Percentiles rank a stretch among this genome's conserved stretches.
phyloP scores from a whole-genome alignment of 2,113 vertebrate species.

The Drymodes brunneopygia region DNA sequence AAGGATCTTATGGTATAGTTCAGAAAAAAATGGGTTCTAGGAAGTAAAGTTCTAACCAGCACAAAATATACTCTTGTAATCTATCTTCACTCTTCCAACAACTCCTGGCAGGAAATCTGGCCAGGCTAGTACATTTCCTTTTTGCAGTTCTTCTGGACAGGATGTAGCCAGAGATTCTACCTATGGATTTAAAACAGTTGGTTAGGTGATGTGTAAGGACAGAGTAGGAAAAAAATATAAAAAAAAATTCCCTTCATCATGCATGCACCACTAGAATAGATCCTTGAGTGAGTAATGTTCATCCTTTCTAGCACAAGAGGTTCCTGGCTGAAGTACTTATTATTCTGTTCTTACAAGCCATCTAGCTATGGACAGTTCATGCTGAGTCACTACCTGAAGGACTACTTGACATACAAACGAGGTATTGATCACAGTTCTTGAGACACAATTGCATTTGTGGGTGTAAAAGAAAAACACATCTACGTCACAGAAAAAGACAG shows the following conservation, averaged over 20 bases:
- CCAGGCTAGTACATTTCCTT: constrained; percentile 94
- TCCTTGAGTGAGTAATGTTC: not conserved
- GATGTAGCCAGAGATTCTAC: constrained; percentile 87
- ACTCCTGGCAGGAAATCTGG: constrained; percentile 90
- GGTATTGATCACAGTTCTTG: not conserved
- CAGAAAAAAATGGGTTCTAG: constrained; percentile 7
- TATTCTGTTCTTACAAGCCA: not conserved
- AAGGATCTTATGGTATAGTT: not conserved
- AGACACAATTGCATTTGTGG: not conserved
- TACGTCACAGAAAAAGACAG: not conserved
- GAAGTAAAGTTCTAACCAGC: constrained; percentile 77
- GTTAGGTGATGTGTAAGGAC: constrained; percentile 16
- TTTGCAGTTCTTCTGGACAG: constrained; percentile 86
- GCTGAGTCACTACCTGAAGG: not conserved
- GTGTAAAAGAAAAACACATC: not conserved
- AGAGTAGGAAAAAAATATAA: not conserved
- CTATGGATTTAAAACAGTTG: constrained; percentile 70
- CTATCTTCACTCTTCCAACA: constrained; percentile 90
- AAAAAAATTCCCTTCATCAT: not conserved
- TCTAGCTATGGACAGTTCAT: not conserved
- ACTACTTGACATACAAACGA: not conserved
- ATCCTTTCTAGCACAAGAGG: not conserved
- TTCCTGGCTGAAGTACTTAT: not conserved
- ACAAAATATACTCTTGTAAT: constrained; percentile 89
- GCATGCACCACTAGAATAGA: not conserved